Conservation (phyloP, 1,140 invertebrate genomes). For the Eurosta solidaginis region DNA sequence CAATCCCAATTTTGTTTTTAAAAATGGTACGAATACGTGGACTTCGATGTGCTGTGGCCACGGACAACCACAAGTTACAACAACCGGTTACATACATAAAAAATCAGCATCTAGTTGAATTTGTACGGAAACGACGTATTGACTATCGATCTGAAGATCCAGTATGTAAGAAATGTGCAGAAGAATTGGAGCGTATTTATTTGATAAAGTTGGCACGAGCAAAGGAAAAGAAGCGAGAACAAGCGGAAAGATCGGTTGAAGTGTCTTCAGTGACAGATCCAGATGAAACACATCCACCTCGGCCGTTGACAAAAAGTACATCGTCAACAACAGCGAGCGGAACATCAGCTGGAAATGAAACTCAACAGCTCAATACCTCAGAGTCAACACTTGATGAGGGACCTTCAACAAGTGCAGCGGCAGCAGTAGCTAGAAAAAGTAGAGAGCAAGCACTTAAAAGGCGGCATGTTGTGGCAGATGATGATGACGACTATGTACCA, state of each 20-base stretch:
- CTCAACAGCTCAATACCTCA: not conserved
- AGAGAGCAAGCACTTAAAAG: not conserved
- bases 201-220: not conserved
- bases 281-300: not conserved
- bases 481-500: not conserved
- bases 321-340: not conserved
- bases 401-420: not conserved
- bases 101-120: not conserved
- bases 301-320: too few species aligned
- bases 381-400: not conserved
- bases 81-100: not conserved
- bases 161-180: not conserved
- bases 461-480: not conserved
- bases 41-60: not conserved
- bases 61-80: not conserved
- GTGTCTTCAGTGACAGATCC: not conserved
- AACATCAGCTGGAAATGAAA: not conserved
- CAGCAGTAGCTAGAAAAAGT: not conserved
- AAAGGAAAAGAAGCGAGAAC: not conserved
- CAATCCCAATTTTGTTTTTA: too few species aligned
- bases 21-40: constrained; percentile 13
- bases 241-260: not conserved
- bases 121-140: not conserved
- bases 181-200: not conserved
- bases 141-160: not conserved